A percentile compares a stretch with the other conserved stretches of the same genome.
phyloP scores from a whole-genome alignment of 2,797 vertebrate genomes.

The Benthosema pterotum region DNA sequence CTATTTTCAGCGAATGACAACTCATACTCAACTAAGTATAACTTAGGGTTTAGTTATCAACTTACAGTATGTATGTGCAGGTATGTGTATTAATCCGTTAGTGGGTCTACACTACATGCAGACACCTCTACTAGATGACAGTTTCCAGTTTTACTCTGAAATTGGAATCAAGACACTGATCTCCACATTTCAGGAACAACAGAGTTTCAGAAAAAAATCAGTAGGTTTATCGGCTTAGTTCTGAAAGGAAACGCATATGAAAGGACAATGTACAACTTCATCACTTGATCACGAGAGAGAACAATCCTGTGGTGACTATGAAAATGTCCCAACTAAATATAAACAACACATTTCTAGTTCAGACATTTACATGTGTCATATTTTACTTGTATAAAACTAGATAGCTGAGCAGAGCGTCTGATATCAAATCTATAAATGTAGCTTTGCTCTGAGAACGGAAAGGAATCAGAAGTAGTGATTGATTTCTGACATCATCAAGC shows the following conservation, averaged over 20 bases:
- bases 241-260: slow-evolving; percentile 18
- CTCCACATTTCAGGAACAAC: slow-evolving; percentile 64
- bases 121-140: slow-evolving; percentile 63
- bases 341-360: neutral
- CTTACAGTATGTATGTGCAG: slow-evolving; percentile 2
- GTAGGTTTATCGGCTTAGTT: too few species aligned
- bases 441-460: too few species aligned
- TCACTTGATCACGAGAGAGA: slow-evolving; percentile 11
- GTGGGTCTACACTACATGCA: slow-evolving; percentile 35
- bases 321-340: neutral
- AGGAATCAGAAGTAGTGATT: too few species aligned
- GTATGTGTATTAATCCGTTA: slow-evolving; percentile 9
- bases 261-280: slow-evolving; percentile 11
- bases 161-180: slow-evolving; percentile 62
- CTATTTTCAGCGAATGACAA: neutral
- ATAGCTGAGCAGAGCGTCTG: too few species aligned
- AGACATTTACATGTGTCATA: too few species aligned
- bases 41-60: neutral
- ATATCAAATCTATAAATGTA: too few species aligned
- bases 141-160: slow-evolving; percentile 72
- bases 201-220: slow-evolving; percentile 18
- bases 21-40: too few species aligned
- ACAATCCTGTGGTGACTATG: neutral
- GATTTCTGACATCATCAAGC: too few species aligned
- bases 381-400: neutral